Evolutionary conservation across 2,797 vertebrate genomes (phyloP).

Genomic region (Galaxias olidus): DNA sequence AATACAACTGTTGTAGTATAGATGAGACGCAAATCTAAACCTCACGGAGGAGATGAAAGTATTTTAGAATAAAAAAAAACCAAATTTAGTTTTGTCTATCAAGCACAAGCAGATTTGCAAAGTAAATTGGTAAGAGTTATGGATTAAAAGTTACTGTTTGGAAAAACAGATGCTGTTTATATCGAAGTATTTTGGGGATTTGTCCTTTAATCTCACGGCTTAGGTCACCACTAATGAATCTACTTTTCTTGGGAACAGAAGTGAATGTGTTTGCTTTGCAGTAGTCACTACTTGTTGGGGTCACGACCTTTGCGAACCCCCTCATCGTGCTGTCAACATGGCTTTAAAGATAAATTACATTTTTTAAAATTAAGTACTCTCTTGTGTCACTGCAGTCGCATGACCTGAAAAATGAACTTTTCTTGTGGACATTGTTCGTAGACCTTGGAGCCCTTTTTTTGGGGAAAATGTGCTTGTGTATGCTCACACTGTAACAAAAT

Average conservation of each 20-base stretch:
- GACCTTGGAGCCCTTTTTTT: conserved; percentile 71
- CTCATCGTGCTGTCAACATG: conserved; percentile 69
- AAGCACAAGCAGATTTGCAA: conserved; percentile 89
- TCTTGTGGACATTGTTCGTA: conserved; percentile 80
- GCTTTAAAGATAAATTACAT: conserved; percentile 72
- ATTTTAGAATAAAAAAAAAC: conserved; percentile 79
- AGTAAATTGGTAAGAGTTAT: conserved; percentile 57
- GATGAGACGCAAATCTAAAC: conserved; percentile 72
- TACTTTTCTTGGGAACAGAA: conserved; percentile 65
- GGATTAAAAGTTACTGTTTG: conserved; percentile 28
- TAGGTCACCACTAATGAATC: conserved; percentile 56
- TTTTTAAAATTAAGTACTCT: conserved; percentile 76
- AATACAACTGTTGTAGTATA: conserved; percentile 77
- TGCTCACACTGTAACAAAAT: conserved; percentile 78
- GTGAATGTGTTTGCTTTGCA: conserved; percentile 72
- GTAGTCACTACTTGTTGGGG: conserved; percentile 65
- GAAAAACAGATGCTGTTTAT: conserved; percentile 65
- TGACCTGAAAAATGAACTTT: conserved; percentile 78
- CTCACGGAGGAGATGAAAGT: conserved; percentile 76
- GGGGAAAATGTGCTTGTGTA: conserved; percentile 76
- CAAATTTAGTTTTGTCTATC: conserved; percentile 83
- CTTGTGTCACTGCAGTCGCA: conserved; percentile 79
- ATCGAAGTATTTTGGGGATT: conserved; percentile 62
- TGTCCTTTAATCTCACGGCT: conserved; percentile 65
- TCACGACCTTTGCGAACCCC: conserved; percentile 45